A percentile compares a stretch with the other conserved stretches of the same genome.
Evolutionary conservation across 2,888 invertebrate species (phyloP).

Genomic region (Apocheima hispidaria): DNA sequence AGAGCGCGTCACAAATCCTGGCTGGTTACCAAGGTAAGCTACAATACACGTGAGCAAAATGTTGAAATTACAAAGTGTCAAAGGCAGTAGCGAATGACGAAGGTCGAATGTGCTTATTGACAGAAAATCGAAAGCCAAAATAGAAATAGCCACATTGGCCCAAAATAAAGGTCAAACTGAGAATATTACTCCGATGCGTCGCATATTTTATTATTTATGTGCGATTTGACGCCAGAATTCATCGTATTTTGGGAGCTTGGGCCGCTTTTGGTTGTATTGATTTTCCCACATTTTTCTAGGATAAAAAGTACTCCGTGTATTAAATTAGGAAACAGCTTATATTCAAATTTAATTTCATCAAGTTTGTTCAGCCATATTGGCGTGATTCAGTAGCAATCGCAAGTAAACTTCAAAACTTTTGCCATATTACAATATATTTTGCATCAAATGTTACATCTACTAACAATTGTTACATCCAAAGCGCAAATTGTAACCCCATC

Average conservation of each 20-base stretch:
- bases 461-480: no score
- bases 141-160: conserved; percentile 41
- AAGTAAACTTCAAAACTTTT: no score
- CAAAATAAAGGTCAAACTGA: conserved; percentile 41
- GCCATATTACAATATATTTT: no score
- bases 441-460: no score
- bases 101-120: conserved; percentile 47
- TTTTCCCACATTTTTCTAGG: background rate
- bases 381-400: no score
- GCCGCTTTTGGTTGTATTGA: background rate
- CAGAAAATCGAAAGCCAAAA: conserved; percentile 46
- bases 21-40: conserved; percentile 34
- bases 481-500: no score
- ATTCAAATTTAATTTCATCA: no score
- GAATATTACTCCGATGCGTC: conserved; percentile 26
- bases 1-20: no score
- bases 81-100: conserved; percentile 45
- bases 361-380: no score
- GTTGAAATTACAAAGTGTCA: conserved; percentile 47
- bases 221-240: conserved; percentile 18
- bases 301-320: no score
- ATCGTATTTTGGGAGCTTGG: conserved; percentile 8
- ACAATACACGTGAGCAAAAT: conserved; percentile 26
- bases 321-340: no score
- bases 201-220: conserved; percentile 18